Evolutionary conservation across 1,140 invertebrate species (phyloP), one percentile per base, ranked within the genome.

Genomic region (Drosophila elegans): DNA sequence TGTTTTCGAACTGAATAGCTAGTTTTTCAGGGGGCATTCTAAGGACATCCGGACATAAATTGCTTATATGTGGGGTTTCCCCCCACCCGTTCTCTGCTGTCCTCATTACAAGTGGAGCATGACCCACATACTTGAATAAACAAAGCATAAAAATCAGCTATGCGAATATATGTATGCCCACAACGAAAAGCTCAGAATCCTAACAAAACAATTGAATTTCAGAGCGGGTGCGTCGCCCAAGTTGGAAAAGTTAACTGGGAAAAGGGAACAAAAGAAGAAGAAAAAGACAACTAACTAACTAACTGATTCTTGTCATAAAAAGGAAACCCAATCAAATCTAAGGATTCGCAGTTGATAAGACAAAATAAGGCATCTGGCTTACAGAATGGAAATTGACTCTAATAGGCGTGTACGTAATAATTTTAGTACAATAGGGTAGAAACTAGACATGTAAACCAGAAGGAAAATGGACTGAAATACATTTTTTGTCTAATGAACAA

Each of bases 111-210:
- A 77, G 39, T 77, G 55, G 74, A 69, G 74, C 74, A 77, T 77
- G 74, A 77, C 74, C 74, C 66, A 77, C 74, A 77, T 77, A 49
- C 44, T 39, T 34, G 55, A 61, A 52, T 61, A 73, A 73, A 73
- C 69, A 76, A 75, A 75, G 48, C 73, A 59, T 53, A 76, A 66
- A 54, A 75, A 76, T 67, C 44, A 57, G 56, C 41, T 71, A 41
- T 34, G 67, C 44, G 64, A 69, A 71, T 69, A 48, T 45, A 27
- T 55, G 67, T 48, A 27, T 55, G 67, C 41, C 55, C 49, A 36
- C 12, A 66, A 41, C 10, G 27, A 27, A 36, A 36, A 36, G 45
- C 61, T 52, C 21, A 21, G 63, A 41, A 36, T 49, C 42, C 67
- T 49, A 49, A 38, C 44, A 57, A 48, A 72, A 71, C 66, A 72